Percentiles rank a stretch among this genome's conserved stretches.
phyloP scores from a whole-genome alignment of 2,113 vertebrate species.

The Osmerus eperlanus region DNA sequence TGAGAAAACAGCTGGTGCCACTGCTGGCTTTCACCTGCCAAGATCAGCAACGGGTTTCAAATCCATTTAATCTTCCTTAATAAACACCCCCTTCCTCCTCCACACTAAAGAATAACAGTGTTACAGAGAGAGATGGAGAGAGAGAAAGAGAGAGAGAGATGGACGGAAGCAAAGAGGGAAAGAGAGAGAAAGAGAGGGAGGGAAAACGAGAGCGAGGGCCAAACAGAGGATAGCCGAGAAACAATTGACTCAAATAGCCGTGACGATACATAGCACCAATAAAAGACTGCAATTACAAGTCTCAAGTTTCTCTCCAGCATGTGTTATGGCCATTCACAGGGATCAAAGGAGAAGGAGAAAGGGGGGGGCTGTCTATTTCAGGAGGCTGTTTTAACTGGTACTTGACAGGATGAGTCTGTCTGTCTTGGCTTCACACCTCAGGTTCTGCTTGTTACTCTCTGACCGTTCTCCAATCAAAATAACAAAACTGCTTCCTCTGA shows the following conservation, averaged over 20 bases:
- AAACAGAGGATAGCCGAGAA: conserved; percentile 29
- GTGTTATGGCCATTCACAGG: conserved; percentile 43
- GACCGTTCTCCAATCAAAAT: too few species aligned
- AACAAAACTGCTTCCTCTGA: conserved; percentile 36
- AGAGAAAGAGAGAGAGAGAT: conserved; percentile 1
- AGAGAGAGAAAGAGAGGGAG: conserved; percentile 32
- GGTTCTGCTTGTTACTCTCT: not conserved
- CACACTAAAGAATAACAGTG: conserved; percentile 12
- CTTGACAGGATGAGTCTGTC: conserved; percentile 10
- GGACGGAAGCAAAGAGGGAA: too few species aligned
- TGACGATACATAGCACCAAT: conserved; percentile 45
- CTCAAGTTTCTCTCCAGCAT: conserved; percentile 37
- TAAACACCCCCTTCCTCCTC: conserved; percentile 41
- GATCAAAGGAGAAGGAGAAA: conserved; percentile 44
- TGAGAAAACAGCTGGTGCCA: conserved; percentile 33
- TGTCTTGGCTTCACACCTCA: conserved; percentile 16
- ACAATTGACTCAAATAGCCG: conserved; percentile 52
- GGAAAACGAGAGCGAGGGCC: conserved; percentile 21
- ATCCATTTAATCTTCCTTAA: conserved; percentile 58
- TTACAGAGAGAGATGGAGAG: conserved; percentile 26
- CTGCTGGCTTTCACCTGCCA: conserved; percentile 58
- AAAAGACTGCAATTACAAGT: conserved; percentile 50
- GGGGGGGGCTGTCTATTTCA: conserved; percentile 33
- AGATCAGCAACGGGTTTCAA: conserved; percentile 67
- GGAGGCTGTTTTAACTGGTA: conserved; percentile 41